Base-by-base conservation (phyloP, 1,140 invertebrate species). In the Ostrea edulis region DNA sequence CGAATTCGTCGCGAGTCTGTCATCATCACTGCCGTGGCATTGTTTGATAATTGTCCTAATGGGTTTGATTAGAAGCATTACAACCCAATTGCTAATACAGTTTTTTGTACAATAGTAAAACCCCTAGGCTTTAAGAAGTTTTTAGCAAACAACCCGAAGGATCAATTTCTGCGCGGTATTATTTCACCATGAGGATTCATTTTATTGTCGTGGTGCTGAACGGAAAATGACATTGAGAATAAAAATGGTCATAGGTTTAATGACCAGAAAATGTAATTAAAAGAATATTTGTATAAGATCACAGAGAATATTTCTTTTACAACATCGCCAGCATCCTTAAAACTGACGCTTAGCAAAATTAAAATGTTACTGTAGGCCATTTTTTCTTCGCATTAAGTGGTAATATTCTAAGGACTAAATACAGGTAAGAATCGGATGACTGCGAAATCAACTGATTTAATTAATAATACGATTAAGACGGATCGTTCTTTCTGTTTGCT, bases 31-130 rank as follows among this genome's bases (percentile, higher is more conserved):
- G 68, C 25, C 25, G 68, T 29, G 22, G 68, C 68, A 22, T 77
- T 77, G 68, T 77, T 77, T 77, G 68, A 77, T 77, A 77, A 77
- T 77, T 77, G 68, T 35, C 68, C 68, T 77, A 77, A 77, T 77
- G 68, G 68, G 68, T 77, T 77, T 77, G 68, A 77, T 77, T 77
- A 77, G 68, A 29, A 77, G 68, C 68, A 77, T 77, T 77, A 77
- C 68, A 25, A 77, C 68, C 68, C 68, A 77, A 77, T 77, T 77
- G 68, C 68, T 77, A 25, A 77, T 29, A 29, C 22, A 22, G 14
- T 77, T 77, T 77, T 77, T 77, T 25, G 68, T 77, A 77, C 68
- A 25, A 77, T 77, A 77, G 68, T 77, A 77, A 77, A 77, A 77
- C 29, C 68, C 25, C 68, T 29, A 77, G 22, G 25, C 68, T 77